Base-by-base conservation (phyloP, 2,113 vertebrate genomes). In the Ploceus nigricollis region DNA sequence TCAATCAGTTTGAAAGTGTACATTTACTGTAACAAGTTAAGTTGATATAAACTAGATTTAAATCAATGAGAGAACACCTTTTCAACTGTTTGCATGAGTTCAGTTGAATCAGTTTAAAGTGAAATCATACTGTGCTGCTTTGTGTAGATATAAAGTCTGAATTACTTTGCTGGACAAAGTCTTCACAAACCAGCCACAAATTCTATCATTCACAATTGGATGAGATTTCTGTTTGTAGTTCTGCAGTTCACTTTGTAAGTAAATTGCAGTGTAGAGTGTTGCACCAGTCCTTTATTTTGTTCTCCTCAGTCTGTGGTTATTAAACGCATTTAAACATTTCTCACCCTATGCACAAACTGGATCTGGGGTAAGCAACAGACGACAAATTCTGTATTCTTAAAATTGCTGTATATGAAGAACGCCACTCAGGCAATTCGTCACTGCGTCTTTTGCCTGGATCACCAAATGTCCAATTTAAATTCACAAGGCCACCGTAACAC, bases 391-490 rank as follows among this genome's bases (percentile, higher is more conserved):
- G 2, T 15, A 25, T n/a, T 50, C 11, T 40, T 68, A 48, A 15
- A 48, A 45, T 0, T 40, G 23, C 19, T 31, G 21, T 1, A 8
- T 6, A 11, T 1, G 9, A 61, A 37, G 8, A 65, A 13, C 0
- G 4, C 3, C 33, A 20, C 30, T 37, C 13, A 37, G 12, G 27
- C 3, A 17, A 40, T 7, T n/a, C 47, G 13, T 22, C 20, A 14
- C 2, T 0, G 1, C 0, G 1, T 4, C 6, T 66, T 27, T 50
- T 8, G 8, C 7, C 7, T 3, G 3, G 12, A 37, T 8, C 10
- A 9, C 19, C 6, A 1, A 6, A 28, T 0, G 24, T 3, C 27
- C 5, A 0, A 6, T 19, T 53, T 7, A 13, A 37, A 65, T 39
- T 35, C 4, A 6, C 0, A 4, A 40, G 17, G 33, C 15, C 48